phyloP scores from a whole-genome alignment of 2,113 vertebrate species.

The Zosterops borbonicus region DNA sequence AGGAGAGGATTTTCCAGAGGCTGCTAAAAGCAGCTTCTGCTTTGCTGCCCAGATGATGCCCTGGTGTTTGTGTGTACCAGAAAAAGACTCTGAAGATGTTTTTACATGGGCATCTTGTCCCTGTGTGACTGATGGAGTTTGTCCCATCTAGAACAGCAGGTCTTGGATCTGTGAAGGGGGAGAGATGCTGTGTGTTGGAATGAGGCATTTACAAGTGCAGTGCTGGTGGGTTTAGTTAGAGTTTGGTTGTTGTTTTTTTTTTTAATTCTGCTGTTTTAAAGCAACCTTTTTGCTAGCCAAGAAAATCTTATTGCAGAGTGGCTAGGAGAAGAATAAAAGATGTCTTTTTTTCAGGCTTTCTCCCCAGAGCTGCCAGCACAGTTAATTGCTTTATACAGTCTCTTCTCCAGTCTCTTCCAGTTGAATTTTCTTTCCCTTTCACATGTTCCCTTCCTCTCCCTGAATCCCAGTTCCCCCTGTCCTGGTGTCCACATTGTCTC shows the following conservation, averaged over 20 bases:
- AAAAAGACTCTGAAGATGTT: background rate
- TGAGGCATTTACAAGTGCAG: background rate
- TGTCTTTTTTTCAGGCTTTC: background rate
- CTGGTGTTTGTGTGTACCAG: background rate
- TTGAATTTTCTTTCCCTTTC: background rate
- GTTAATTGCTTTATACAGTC: background rate
- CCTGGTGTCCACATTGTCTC: rapidly evolving
- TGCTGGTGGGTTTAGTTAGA: background rate
- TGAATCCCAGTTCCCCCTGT: background rate
- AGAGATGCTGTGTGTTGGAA: background rate
- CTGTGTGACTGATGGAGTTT: background rate
- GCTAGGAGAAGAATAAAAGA: background rate
- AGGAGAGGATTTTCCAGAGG: background rate
- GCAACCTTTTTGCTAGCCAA: background rate
- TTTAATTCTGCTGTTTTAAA: background rate
- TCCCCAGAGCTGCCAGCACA: background rate
- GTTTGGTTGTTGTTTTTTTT: background rate
- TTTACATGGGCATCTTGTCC: background rate
- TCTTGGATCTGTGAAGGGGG: background rate
- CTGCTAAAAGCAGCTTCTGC: background rate
- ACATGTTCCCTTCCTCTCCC: background rate
- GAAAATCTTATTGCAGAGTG: background rate
- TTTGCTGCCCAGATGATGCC: background rate
- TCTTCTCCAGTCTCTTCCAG: background rate
- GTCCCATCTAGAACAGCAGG: background rate